These are phyloP conservation scores for Gopherus evgoodei DNA, from an alignment of 2,113 vertebrate species.

Conservation along the genomic window DNA sequence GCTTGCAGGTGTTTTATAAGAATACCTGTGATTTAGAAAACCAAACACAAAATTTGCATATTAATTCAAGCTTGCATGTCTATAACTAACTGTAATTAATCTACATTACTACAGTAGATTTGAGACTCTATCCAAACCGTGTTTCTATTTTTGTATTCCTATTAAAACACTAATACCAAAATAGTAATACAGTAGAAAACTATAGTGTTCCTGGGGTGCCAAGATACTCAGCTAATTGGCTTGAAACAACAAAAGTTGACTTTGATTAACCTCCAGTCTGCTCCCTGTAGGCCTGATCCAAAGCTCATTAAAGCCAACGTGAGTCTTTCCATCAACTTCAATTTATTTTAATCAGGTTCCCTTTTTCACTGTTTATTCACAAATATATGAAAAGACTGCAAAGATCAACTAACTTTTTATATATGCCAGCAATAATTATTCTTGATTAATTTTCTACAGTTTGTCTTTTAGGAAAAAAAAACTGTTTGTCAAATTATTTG, in stretches of 20 bases:
- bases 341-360: not conserved
- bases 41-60: conserved; percentile 12
- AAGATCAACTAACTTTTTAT: not conserved
- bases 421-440: not conserved
- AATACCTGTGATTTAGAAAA: conserved; percentile 20
- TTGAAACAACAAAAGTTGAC: not conserved
- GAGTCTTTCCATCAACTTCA: not conserved
- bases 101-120: not conserved
- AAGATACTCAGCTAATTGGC: conserved; percentile 17
- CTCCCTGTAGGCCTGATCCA: not conserved
- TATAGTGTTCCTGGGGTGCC: not conserved
- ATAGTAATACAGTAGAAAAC: conserved; percentile 11
- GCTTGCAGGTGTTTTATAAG: not conserved
- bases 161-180: conserved; percentile 40
- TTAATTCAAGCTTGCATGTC: conserved; percentile 11
- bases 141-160: conserved; percentile 29
- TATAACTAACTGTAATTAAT: conserved; percentile 31
- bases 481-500: not conserved
- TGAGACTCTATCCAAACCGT: not conserved
- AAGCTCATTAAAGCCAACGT: not conserved
- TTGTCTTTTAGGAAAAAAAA: conserved; percentile 34
- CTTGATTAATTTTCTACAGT: not conserved
- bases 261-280: not conserved
- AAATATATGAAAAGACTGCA: not conserved
- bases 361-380: not conserved